Evolutionary conservation across 2,888 invertebrate species (phyloP), one percentile per base, ranked within the genome.

Genomic region (Sicus ferrugineus): DNA sequence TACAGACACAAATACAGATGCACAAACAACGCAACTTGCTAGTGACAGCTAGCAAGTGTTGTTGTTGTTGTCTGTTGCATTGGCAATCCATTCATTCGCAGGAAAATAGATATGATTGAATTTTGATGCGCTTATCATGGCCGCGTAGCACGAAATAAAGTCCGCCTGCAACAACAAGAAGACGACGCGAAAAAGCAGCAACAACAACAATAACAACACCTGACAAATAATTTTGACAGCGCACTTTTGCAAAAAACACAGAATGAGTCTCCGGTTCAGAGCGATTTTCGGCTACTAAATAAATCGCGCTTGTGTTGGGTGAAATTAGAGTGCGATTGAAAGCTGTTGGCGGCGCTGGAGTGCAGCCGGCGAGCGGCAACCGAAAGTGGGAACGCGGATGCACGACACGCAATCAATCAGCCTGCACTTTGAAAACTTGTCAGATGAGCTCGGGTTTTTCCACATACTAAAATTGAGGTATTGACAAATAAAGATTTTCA

Each of bases 71-170:
- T 42, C n/a, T 14, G 16, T 42, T 42, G 14, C 16, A 42, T 16
- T 50, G 50, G 34, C 61, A 61, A 48, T 61, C 68, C 62, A 68
- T 68, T 62, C 62, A 62, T 38, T 30, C 54, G 62, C 52, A 62
- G 62, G 67, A 61, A 48, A 42, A 52, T 52, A 68, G 61, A 62
- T 54, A 68, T 61, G 61, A 68, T 62, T 68, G 62, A 68, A 68
- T 62, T 68, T 68, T 68, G 68, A 68, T 68, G 62, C 21, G 61
- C 62, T 62, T 62, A 62, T 62, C 61, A 38, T 61, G 62, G 54
- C 68, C 42, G 66, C 38, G 19, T 16, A 42, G 42, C 42, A n/a
- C 11, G 4, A n/a, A 42, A 3, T 42, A 16, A 42, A 42, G n/a
- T 2, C n/a, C 7, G 11, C 16, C n/a, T 9, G 42, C 19, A 50